Conservation (phyloP, 2,888 invertebrate genomes). For the Habrosyne pyritoides region DNA sequence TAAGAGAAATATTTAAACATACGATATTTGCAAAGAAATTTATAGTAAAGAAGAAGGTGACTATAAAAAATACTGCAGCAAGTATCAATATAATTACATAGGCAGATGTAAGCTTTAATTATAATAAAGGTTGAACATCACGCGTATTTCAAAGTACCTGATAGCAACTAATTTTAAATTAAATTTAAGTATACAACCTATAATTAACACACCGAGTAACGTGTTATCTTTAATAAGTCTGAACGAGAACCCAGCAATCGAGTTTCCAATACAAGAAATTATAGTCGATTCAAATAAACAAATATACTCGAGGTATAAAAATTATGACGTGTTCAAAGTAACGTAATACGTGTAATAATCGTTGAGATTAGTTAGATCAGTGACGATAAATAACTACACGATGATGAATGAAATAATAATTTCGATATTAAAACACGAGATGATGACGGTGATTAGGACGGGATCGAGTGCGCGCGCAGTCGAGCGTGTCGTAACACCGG, state of each 20-base stretch:
- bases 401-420: conserved; percentile 79
- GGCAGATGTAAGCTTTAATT: conserved; percentile 36
- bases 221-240: conserved; percentile 75
- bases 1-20: conserved; percentile 8
- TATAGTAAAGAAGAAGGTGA: background rate
- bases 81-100: conserved; percentile 30
- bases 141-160: conserved; percentile 40
- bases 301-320: conserved; percentile 64
- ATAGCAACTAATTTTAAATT: conserved; percentile 58
- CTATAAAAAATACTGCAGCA: background rate
- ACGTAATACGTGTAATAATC: conserved; percentile 78
- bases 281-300: conserved; percentile 69
- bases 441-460: conserved; percentile 68
- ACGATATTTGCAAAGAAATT: background rate
- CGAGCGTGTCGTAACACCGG: conserved; percentile 60
- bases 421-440: conserved; percentile 71
- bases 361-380: conserved; percentile 71
- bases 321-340: conserved; percentile 71
- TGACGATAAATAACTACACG: conserved; percentile 69
- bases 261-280: conserved; percentile 63
- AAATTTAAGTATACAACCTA: conserved; percentile 66
- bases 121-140: conserved; percentile 33
- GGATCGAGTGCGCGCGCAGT: conserved; percentile 51
- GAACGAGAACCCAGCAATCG: conserved; percentile 60
- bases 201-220: conserved; percentile 73